These are phyloP conservation scores for Esox masquinongy DNA, from an alignment of 2,797 vertebrate species.

Conservation along the genomic window DNA sequence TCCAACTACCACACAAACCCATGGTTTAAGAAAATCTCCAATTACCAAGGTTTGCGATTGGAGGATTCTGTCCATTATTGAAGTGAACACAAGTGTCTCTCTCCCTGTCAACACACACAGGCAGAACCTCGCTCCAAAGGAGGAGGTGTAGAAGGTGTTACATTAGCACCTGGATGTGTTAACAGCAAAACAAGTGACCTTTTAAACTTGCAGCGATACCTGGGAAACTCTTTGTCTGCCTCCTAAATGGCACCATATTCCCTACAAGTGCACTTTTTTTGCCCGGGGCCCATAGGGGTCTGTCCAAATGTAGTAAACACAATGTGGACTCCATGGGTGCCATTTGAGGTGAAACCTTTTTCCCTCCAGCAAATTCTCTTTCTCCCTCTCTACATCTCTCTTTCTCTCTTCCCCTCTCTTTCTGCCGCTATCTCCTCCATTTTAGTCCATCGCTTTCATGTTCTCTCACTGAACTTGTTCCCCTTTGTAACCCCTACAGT, in stretches of 20 bases:
- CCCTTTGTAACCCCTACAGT: background rate
- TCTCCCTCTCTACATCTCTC: background rate
- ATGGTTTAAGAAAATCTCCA: conserved; percentile 51
- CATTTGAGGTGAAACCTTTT: background rate
- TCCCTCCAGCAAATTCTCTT: conserved; percentile 28
- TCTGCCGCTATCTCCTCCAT: background rate
- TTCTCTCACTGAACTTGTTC: conserved; percentile 21
- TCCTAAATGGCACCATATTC: background rate
- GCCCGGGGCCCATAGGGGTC: background rate
- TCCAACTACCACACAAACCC: background rate
- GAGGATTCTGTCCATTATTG: conserved; percentile 74
- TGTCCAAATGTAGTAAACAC: background rate
- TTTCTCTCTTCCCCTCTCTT: no score
- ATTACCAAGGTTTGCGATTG: conserved; percentile 75
- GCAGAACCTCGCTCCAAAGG: conserved; percentile 42
- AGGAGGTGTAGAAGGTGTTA: conserved; percentile 78
- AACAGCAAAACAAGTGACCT: conserved; percentile 76
- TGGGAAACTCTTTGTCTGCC: conserved; percentile 32
- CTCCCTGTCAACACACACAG: conserved; percentile 67
- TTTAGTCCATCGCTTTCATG: background rate
- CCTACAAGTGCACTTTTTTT: background rate
- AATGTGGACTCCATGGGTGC: background rate
- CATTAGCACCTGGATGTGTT: conserved; percentile 82
- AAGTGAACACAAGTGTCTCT: conserved; percentile 73
- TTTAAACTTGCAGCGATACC: conserved; percentile 62